Conservation (phyloP, 2,113 vertebrate species). For the Brienomyrus brachyistius region DNA sequence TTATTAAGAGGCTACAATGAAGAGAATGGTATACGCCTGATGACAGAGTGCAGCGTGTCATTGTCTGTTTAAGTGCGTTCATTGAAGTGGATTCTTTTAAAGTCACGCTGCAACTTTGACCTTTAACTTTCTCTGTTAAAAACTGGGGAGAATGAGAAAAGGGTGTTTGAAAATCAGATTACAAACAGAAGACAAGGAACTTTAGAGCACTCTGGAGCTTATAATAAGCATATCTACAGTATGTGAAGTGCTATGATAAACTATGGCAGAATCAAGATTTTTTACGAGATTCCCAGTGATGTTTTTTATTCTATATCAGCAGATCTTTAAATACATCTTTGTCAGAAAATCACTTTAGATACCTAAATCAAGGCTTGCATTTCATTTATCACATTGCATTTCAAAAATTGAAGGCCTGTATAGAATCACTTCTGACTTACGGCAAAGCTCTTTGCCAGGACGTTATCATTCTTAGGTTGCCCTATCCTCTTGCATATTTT, state of each 20-base stretch:
- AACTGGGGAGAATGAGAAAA: background rate
- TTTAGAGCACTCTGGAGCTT: background rate
- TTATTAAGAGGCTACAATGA: slow-evolving; percentile 1
- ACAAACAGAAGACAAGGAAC: background rate
- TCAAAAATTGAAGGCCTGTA: background rate
- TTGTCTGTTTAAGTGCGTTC: background rate
- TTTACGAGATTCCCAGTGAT: background rate
- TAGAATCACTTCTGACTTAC: background rate
- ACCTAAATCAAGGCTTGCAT: background rate
- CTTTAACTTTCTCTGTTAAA: background rate
- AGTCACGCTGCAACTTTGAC: background rate
- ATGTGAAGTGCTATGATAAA: background rate
- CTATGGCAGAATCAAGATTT: too few relatives aligned
- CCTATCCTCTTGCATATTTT: background rate
- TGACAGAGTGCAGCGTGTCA: background rate
- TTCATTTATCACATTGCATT: background rate
- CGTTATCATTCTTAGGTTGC: background rate
- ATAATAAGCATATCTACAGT: background rate
- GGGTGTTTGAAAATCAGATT: background rate
- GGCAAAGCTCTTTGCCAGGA: background rate
- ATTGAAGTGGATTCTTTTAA: background rate
- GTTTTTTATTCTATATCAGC: background rate
- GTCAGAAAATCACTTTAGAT: background rate
- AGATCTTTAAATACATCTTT: background rate
- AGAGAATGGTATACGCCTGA: background rate